Conservation (phyloP, 2,888 invertebrate genomes). For the Bugulina stolonifera region DNA sequence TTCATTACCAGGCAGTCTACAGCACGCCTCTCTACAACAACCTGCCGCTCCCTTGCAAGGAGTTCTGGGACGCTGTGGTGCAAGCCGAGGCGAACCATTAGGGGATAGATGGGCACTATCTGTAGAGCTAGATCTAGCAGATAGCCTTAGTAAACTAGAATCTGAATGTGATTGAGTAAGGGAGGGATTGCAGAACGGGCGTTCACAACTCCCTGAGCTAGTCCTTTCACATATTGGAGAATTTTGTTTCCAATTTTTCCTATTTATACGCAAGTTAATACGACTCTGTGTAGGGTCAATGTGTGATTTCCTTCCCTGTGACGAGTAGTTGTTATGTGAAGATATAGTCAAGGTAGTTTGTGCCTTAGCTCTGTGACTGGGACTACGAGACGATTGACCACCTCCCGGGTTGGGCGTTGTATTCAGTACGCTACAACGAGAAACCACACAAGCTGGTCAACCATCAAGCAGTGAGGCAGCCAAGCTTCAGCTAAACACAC, state of each 20-base stretch:
- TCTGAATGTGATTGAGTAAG: neutral
- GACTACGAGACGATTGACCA: neutral
- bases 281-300: conserved; percentile 22
- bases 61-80: neutral
- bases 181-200: neutral
- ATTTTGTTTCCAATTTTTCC: neutral
- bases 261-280: neutral
- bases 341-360: too few relatives aligned
- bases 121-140: neutral
- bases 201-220: conserved; percentile 1
- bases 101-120: neutral
- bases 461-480: too few relatives aligned
- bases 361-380: neutral
- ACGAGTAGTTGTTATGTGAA: neutral
- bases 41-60: conserved; percentile 21
- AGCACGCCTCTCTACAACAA: conserved; percentile 12
- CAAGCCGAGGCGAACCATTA: neutral
- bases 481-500: too few relatives aligned
- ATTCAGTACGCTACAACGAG: conserved; percentile 10
- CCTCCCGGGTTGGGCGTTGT: conserved; percentile 4
- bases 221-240: conserved; percentile 12
- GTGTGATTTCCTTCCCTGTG: neutral
- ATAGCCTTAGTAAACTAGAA: neutral
- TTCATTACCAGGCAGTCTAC: conserved; percentile 18
- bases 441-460: neutral